phyloP scores from a whole-genome alignment of 2,113 vertebrate species.

The Rousettus leschenaultii region DNA sequence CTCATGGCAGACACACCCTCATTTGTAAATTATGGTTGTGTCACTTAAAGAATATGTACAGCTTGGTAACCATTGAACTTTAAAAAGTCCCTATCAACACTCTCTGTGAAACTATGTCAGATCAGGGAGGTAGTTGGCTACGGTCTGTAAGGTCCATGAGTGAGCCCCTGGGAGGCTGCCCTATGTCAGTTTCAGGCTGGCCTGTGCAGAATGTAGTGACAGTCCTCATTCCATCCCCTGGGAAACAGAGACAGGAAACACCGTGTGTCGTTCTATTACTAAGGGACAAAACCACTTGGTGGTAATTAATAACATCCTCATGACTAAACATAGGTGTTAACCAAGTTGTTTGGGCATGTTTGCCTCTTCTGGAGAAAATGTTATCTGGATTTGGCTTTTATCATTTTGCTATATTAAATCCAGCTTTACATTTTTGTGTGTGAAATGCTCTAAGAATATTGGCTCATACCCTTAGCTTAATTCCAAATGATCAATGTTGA shows the following conservation, averaged over 20 bases:
- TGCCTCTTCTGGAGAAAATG: conserved; percentile 65
- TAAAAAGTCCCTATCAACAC: conserved; percentile 47
- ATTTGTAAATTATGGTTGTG: conserved; percentile 49
- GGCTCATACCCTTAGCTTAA: conserved; percentile 47
- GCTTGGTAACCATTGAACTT: conserved; percentile 54
- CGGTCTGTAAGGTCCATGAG: neutral
- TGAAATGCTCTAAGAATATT: conserved; percentile 61
- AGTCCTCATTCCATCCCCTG: neutral
- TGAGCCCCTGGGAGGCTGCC: neutral
- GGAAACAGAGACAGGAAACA: conserved; percentile 27
- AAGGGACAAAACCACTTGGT: conserved; percentile 52
- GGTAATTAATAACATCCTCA: conserved; percentile 64
- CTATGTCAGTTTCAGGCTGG: neutral
- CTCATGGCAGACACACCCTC: conserved; percentile 53
- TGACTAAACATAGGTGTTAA: conserved; percentile 54
- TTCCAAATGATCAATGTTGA: conserved; percentile 32
- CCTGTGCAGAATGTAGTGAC: neutral
- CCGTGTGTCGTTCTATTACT: neutral
- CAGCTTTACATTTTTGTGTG: conserved; percentile 74
- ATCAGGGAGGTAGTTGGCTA: neutral
- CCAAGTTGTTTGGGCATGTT: conserved; percentile 61
- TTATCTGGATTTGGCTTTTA: conserved; percentile 71
- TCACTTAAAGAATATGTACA: conserved; percentile 50
- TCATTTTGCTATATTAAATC: conserved; percentile 69
- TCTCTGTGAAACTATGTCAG: neutral